These are phyloP conservation scores for Aphidius colemani DNA, from an alignment of 2,888 invertebrate species.

Conservation along the genomic window DNA sequence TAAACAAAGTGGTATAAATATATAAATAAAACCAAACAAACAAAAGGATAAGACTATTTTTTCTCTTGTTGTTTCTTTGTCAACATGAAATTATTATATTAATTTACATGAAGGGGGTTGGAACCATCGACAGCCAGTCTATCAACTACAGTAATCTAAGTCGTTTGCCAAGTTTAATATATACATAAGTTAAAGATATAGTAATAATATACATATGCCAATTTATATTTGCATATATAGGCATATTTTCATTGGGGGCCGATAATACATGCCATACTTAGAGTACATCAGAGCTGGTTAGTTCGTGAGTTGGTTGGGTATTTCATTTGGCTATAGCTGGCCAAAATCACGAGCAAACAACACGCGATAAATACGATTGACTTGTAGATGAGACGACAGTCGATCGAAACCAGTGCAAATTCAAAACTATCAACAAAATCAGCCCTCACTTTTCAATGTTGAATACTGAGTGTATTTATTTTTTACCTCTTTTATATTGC, in stretches of 20 bases:
- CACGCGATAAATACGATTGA: slow-evolving; percentile 59
- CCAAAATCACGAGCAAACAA: slow-evolving; percentile 51
- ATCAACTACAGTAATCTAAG: no score
- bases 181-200: no score
- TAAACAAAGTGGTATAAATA: no score
- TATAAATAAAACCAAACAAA: no score
- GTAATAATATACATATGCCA: slow-evolving; percentile 31
- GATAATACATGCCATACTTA: slow-evolving; percentile 56
- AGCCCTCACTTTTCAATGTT: slow-evolving; percentile 19
- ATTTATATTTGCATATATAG: slow-evolving; percentile 54
- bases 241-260: slow-evolving; percentile 40
- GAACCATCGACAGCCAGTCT: no score
- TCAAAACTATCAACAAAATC: slow-evolving; percentile 28
- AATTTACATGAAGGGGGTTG: no score
- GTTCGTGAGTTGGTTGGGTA: slow-evolving; percentile 20
- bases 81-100: no score
- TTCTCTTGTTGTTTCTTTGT: no score
- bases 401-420: slow-evolving; percentile 44
- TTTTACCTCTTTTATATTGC: no score
- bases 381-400: slow-evolving; percentile 61
- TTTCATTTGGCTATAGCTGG: slow-evolving; percentile 34
- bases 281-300: slow-evolving; percentile 16
- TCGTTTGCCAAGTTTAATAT: no score
- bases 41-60: no score
- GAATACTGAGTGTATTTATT: no score